These are phyloP conservation scores for Conops quadrifasciatus DNA, from an alignment of 2,888 invertebrate species.

Conservation along the genomic window DNA sequence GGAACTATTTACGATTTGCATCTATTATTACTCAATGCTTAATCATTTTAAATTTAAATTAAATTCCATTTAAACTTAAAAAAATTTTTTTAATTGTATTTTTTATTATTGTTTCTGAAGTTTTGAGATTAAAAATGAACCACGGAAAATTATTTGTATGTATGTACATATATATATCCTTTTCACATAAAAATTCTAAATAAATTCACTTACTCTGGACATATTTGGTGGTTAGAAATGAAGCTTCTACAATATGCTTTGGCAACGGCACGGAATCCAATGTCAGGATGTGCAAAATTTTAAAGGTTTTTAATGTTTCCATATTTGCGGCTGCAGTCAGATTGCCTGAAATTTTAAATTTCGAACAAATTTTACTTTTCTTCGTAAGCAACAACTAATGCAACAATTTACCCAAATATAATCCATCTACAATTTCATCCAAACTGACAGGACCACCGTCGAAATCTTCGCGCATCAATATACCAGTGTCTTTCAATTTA, in stretches of 20 bases:
- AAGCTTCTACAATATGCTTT: conserved; percentile 73
- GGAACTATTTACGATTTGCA: too few species aligned
- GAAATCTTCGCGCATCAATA: conserved; percentile 61
- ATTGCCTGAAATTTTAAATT: conserved; percentile 70
- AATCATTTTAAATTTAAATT: too few species aligned
- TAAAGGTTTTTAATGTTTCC: conserved; percentile 71
- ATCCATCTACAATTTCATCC: conserved; percentile 62
- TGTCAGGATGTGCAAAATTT: conserved; percentile 81
- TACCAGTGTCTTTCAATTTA: conserved; percentile 45
- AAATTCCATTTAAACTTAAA: too few species aligned
- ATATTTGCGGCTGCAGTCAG: conserved; percentile 81
- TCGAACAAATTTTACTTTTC: background rate
- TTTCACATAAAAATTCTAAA: background rate
- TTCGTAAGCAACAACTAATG: background rate
- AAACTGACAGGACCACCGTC: conserved; percentile 65
- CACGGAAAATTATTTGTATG: too few species aligned
- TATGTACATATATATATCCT: too few species aligned
- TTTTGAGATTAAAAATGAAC: too few species aligned
- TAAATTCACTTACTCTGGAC: conserved; percentile 72
- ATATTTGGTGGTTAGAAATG: conserved; percentile 75
- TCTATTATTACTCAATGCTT: too few species aligned
- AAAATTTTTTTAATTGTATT: too few species aligned
- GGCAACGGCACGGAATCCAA: conserved; percentile 87
- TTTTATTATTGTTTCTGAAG: too few species aligned
- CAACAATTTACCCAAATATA: conserved; percentile 57